Conservation (phyloP, 2,797 vertebrate species). For the Aplochiton taeniatus region DNA sequence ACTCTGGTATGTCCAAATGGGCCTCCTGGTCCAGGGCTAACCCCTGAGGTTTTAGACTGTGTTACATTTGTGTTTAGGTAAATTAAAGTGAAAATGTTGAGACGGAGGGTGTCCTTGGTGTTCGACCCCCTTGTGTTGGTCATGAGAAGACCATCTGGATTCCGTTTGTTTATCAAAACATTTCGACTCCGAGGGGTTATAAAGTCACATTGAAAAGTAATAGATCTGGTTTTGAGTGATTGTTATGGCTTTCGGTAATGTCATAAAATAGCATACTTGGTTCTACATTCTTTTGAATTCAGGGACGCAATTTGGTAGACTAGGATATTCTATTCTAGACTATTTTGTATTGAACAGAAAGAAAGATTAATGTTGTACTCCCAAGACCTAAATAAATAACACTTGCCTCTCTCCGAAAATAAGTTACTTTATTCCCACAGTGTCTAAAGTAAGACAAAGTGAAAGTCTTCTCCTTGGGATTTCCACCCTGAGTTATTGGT, state of each 20-base stretch:
- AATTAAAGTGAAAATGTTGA: constrained; percentile 13
- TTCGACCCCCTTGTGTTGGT: background rate
- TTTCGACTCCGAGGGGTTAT: constrained; percentile 14
- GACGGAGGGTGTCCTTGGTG: constrained; percentile 22
- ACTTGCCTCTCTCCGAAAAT: constrained; percentile 2
- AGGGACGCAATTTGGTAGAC: constrained; percentile 16
- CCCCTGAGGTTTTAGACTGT: constrained; percentile 4
- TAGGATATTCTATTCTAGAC: constrained; percentile 20
- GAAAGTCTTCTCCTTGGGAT: background rate
- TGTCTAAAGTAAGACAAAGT: background rate
- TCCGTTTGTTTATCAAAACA: constrained; percentile 26
- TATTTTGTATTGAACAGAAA: constrained; percentile 3
- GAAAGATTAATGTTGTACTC: background rate
- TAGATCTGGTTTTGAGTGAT: constrained; percentile 22
- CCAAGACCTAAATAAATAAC: background rate
- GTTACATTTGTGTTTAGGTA: constrained; percentile 20
- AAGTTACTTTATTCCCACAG: background rate
- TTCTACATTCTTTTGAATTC: constrained; percentile 18
- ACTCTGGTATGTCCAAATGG: background rate
- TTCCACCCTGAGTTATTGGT: background rate
- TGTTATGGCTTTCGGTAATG: constrained; percentile 33
- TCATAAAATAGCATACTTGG: constrained; percentile 25
- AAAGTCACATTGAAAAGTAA: constrained; percentile 24
- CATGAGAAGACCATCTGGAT: constrained; percentile 20
- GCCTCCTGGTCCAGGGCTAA: background rate